Percentiles rank a stretch among this genome's conserved stretches.
Conservation (phyloP, 2,797 vertebrate species). For the Falco novaeseelandiae region DNA sequence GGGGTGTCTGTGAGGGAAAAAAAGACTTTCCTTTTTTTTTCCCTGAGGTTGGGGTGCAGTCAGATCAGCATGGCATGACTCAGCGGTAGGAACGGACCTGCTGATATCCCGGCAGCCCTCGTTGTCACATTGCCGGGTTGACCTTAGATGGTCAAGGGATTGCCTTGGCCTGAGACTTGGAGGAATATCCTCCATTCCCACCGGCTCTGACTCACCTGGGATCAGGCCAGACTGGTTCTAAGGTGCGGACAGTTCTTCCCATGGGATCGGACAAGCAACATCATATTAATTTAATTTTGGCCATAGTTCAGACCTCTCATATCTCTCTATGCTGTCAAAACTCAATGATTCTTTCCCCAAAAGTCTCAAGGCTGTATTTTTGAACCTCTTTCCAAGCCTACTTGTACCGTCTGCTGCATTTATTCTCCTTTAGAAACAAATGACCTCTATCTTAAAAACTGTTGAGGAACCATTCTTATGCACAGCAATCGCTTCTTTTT, state of each 20-base stretch:
- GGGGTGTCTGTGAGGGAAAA: neutral
- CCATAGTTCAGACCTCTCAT: neutral
- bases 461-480: neutral
- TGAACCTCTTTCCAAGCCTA: neutral
- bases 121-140: rapidly evolving
- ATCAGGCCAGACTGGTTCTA: neutral
- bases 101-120: neutral
- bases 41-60: rapidly evolving
- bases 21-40: neutral
- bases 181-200: neutral
- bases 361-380: slow-evolving; percentile 21
- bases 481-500: neutral
- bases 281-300: neutral
- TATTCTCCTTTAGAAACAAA: neutral
- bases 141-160: neutral
- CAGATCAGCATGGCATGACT: rapidly evolving
- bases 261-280: neutral
- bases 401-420: neutral
- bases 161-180: rapidly evolving
- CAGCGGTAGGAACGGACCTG: neutral
- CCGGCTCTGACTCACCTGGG: neutral
- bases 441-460: neutral
- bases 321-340: neutral
- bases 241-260: neutral
- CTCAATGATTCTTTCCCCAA: neutral